Evolutionary conservation across 2,888 invertebrate genomes (phyloP).

Genomic region (Flabesymbios commensalis): DNA sequence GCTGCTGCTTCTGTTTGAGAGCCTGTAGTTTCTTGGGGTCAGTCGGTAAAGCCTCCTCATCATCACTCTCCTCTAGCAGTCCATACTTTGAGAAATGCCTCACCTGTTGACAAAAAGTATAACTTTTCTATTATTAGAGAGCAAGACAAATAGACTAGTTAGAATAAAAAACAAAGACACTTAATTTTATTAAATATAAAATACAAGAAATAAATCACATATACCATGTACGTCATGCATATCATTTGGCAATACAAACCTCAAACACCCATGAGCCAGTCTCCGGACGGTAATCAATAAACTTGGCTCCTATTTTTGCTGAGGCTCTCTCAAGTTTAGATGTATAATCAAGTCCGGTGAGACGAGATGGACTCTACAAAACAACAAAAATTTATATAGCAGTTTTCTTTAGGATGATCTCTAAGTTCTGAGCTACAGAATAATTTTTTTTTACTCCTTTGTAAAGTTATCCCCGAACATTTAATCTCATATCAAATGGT

Average conservation of each 20-base stretch:
- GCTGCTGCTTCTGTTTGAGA: constrained; percentile 24
- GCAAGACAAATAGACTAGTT: no score
- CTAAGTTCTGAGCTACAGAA: no score
- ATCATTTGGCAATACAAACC: constrained; percentile 63
- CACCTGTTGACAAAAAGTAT: constrained; percentile 66
- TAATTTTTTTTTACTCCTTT: no score
- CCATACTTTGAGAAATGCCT: constrained; percentile 96
- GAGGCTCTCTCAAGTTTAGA: constrained; percentile 82
- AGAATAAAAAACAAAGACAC: neutral
- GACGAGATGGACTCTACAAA: no score
- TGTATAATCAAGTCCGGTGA: constrained; percentile 82
- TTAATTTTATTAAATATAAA: no score
- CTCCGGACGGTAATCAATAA: constrained; percentile 91
- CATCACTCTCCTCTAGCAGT: constrained; percentile 89
- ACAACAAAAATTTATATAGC: no score
- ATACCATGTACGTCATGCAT: no score
- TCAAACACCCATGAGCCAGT: constrained; percentile 98
- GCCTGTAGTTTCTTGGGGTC: constrained; percentile 18
- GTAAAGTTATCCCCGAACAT: no score
- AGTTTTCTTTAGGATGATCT: no score
- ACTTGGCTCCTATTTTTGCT: constrained; percentile 84
- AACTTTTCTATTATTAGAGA: no score
- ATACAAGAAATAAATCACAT: no score
- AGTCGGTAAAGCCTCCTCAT: constrained; percentile 63
- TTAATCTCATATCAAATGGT: no score